Percentiles rank a stretch among this genome's conserved stretches.
Evolutionary conservation across 2,888 invertebrate genomes (phyloP).

Genomic region (Myopa tessellatipennis): DNA sequence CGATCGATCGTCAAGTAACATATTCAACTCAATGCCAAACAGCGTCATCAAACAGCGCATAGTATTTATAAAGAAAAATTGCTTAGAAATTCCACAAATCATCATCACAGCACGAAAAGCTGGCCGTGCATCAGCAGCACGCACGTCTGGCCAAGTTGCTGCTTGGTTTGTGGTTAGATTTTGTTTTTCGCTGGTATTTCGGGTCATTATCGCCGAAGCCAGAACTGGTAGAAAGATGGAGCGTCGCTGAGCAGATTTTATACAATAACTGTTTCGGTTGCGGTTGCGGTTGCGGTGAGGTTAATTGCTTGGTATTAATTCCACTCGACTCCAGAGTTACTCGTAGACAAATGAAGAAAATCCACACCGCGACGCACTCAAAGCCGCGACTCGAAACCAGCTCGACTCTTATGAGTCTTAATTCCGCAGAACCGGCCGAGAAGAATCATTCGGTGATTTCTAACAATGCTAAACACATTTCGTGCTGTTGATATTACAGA

Average conservation of each 20-base stretch:
- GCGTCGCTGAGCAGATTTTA: neutral
- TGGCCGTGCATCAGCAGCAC: neutral
- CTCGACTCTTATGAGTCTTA: neutral
- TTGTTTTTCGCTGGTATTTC: neutral
- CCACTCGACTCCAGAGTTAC: slow-evolving; percentile 1
- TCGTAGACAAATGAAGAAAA: neutral
- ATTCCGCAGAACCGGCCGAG: neutral
- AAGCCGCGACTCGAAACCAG: neutral
- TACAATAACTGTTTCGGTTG: slow-evolving; percentile 5
- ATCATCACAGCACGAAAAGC: neutral
- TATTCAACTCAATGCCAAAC: neutral
- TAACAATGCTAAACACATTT: neutral
- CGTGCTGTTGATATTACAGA: neutral
- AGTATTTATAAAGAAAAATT: neutral
- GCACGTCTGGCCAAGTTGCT: neutral
- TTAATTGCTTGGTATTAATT: slow-evolving; percentile 19
- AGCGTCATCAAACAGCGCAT: neutral
- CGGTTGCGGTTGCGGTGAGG: slow-evolving; percentile 16
- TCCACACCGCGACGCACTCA: neutral
- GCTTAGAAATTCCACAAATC: neutral
- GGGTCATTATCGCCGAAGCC: neutral
- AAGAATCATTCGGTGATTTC: neutral
- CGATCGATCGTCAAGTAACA: neutral
- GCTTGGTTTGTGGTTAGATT: neutral
- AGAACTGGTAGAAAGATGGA: neutral